Percentiles rank a stretch among this genome's conserved stretches.
phyloP scores from a whole-genome alignment of 2,797 vertebrate species.

The Myoxocephalus aenaeus region DNA sequence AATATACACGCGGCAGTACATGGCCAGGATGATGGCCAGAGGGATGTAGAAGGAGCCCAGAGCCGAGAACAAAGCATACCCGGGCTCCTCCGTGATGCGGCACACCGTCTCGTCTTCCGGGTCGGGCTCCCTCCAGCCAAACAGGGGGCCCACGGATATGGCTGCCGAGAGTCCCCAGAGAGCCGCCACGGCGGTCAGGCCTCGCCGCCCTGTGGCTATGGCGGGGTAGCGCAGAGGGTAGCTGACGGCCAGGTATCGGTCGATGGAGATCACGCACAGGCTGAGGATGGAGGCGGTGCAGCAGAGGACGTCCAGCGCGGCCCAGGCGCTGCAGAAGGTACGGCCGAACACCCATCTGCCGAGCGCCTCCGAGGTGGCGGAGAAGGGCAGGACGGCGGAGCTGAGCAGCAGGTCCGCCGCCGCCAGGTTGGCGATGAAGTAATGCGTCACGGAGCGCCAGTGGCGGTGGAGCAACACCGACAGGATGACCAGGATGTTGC shows the following conservation, averaged over 20 bases:
- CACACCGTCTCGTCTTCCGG: slow-evolving; percentile 83
- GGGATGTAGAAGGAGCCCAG: slow-evolving; percentile 86
- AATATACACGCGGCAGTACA: slow-evolving; percentile 85
- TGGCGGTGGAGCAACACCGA: slow-evolving; percentile 82
- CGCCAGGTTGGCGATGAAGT: slow-evolving; percentile 86
- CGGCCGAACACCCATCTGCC: slow-evolving; percentile 85
- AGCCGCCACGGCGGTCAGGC: slow-evolving; percentile 72
- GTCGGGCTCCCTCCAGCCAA: slow-evolving; percentile 85
- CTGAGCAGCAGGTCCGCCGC: slow-evolving; percentile 85
- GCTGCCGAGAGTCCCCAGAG: slow-evolving; percentile 82
- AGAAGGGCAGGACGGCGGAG: slow-evolving; percentile 83
- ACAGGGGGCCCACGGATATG: slow-evolving; percentile 84
- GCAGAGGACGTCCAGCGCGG: slow-evolving; percentile 85
- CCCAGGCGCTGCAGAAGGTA: slow-evolving; percentile 83
- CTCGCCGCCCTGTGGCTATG: slow-evolving; percentile 76
- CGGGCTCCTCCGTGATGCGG: slow-evolving; percentile 82
- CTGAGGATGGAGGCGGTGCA: slow-evolving; percentile 88
- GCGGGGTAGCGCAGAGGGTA: slow-evolving; percentile 83
- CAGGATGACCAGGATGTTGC: slow-evolving; percentile 86
- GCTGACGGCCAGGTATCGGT: slow-evolving; percentile 85
- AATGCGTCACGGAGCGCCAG: slow-evolving; percentile 84
- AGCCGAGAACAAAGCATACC: slow-evolving; percentile 84
- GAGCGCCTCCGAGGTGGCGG: slow-evolving; percentile 79
- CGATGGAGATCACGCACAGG: slow-evolving; percentile 85
- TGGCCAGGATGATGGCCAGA: slow-evolving; percentile 83